Evolutionary conservation across 64 coral and sea anemone species (phyloP).

Genomic region (Trachythela sp.): DNA sequence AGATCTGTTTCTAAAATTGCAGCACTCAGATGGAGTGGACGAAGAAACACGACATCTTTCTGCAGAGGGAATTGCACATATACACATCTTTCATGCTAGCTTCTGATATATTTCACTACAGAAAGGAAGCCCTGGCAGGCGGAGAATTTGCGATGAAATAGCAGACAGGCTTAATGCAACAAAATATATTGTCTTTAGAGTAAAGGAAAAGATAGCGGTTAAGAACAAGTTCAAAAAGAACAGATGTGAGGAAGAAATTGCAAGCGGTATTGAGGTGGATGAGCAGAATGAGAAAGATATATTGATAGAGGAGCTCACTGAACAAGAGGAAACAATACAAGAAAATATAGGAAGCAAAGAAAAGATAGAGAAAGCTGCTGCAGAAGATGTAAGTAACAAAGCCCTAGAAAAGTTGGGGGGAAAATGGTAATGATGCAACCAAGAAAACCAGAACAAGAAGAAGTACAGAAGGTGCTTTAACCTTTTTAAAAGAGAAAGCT

Average conservation of each 20-base stretch:
- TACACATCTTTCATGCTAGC: too few relatives aligned
- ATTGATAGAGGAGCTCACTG: conserved; percentile 43
- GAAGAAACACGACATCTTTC: conserved; percentile 29
- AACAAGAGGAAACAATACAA: conserved; percentile 29
- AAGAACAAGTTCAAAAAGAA: conserved; percentile 44
- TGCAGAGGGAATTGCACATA: conserved; percentile 39
- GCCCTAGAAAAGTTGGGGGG: conserved; percentile 33
- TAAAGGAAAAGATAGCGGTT: conserved; percentile 43
- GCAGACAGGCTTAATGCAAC: conserved; percentile 23
- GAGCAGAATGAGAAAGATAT: conserved; percentile 40
- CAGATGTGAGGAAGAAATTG: conserved; percentile 38
- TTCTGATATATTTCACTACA: conserved; percentile 30
- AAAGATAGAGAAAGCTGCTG: conserved; percentile 39
- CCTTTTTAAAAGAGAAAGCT: neutral
- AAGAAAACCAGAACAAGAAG: neutral
- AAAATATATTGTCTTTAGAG: conserved; percentile 12
- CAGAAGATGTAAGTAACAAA: conserved; percentile 40
- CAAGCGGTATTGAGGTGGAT: conserved; percentile 44
- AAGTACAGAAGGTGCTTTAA: neutral
- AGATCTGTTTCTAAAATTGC: too few relatives aligned
- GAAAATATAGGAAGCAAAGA: conserved; percentile 31
- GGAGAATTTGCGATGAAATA: conserved; percentile 30
- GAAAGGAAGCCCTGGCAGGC: conserved; percentile 40
- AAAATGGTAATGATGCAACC: neutral
- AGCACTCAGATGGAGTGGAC: conserved; percentile 27